Evolutionary conservation across 2,797 vertebrate genomes (phyloP).

Genomic region (Neomorphus geoffroyi): DNA sequence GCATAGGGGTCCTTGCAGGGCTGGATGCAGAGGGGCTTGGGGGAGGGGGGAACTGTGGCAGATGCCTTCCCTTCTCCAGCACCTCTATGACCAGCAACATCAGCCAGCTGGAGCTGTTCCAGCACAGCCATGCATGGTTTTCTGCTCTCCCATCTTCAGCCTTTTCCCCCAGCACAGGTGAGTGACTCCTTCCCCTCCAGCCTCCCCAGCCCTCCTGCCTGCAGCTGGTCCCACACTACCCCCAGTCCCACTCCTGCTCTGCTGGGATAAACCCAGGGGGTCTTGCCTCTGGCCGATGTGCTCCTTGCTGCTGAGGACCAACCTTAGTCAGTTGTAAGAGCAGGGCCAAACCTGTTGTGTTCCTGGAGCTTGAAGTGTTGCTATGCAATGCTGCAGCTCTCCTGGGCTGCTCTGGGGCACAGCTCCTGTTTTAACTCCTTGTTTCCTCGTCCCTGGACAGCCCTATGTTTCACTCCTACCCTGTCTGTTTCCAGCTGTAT

Average conservation of each 20-base stretch:
- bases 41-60: neutral
- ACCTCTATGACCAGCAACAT: neutral
- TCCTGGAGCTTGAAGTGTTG: constrained; percentile 5
- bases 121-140: accelerated
- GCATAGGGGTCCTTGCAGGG: accelerated
- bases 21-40: neutral
- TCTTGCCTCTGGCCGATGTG: accelerated
- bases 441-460: neutral
- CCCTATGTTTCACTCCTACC: neutral
- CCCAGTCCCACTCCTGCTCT: neutral
- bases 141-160: neutral
- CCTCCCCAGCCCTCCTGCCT: neutral
- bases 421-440: neutral
- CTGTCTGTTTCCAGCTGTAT: neutral
- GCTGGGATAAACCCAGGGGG: neutral
- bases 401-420: neutral
- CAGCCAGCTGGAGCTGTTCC: neutral
- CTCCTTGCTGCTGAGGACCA: neutral
- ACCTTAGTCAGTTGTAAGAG: neutral
- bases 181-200: neutral
- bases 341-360: neutral
- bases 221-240: neutral
- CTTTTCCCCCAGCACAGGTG: accelerated
- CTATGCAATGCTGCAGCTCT: neutral
- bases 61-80: neutral